Conservation (phyloP, 2,113 vertebrate genomes). For the Sapayoa aenigma region DNA sequence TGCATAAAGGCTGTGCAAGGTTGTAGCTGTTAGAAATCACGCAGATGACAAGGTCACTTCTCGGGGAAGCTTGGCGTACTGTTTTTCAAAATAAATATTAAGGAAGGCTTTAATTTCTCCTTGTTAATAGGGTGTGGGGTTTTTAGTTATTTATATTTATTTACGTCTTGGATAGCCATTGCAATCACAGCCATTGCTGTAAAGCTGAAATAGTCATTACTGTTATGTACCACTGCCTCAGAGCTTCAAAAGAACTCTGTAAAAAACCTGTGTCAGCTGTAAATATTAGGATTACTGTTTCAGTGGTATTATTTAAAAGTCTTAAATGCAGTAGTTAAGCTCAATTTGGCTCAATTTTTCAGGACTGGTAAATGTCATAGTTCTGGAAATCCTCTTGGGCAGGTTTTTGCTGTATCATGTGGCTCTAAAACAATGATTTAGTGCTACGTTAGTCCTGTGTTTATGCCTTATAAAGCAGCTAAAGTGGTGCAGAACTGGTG, state of each 20-base stretch:
- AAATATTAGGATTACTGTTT: background rate
- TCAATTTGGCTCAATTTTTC: background rate
- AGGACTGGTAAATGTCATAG: background rate
- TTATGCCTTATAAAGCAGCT: background rate
- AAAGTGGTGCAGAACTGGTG: background rate
- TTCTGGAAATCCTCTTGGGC: background rate
- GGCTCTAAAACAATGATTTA: background rate
- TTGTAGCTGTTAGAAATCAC: background rate
- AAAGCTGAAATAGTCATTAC: background rate
- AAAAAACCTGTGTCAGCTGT: background rate
- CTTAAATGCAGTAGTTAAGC: background rate
- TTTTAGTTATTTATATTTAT: background rate
- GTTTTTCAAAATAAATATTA: background rate
- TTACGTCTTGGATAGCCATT: background rate
- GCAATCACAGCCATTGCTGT: background rate
- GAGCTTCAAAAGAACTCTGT: background rate
- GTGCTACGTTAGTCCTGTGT: background rate
- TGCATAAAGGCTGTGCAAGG: background rate
- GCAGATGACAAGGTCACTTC: background rate
- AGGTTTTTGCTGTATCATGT: background rate
- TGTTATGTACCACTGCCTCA: background rate
- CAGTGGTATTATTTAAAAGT: background rate
- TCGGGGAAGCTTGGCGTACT: background rate
- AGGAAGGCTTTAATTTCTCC: background rate
- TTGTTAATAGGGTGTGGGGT: fast-evolving